A percentile compares a stretch with the other conserved stretches of the same genome.
phyloP scores from a whole-genome alignment of 35 echinoderm and acorn worm species.

The Antedon bifida region DNA sequence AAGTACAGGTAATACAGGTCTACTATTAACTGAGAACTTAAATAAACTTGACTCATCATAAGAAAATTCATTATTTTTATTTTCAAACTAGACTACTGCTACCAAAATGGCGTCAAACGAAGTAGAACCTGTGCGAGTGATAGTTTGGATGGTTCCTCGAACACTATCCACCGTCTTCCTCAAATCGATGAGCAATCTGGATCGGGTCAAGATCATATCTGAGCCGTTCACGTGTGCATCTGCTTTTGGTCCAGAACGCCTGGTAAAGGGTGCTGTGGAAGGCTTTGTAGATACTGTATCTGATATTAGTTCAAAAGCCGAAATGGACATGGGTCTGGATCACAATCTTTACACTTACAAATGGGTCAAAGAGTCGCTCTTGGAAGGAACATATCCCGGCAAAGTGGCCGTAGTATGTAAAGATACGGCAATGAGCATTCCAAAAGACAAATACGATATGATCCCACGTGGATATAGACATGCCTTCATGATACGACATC shows the following conservation, averaged over 20 bases:
- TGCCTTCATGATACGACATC: slow-evolving; percentile 22
- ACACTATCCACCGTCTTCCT: neutral
- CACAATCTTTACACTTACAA: slow-evolving; percentile 3
- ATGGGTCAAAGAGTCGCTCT: slow-evolving; percentile 12
- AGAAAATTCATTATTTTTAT: too few relatives aligned
- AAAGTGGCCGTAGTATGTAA: slow-evolving; percentile 8
- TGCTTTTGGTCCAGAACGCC: neutral
- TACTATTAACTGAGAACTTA: too few relatives aligned
- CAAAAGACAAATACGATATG: neutral
- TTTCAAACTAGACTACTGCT: too few relatives aligned
- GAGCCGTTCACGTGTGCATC: neutral
- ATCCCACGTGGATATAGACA: slow-evolving; percentile 18
- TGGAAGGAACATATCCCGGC: neutral
- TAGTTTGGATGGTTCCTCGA: neutral
- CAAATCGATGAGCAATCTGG: neutral
- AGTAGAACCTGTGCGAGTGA: neutral
- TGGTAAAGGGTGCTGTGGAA: neutral
- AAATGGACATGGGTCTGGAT: neutral
- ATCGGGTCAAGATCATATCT: neutral
- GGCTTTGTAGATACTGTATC: neutral
- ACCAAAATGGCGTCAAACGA: neutral
- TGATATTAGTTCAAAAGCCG: neutral
- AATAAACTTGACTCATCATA: too few relatives aligned
- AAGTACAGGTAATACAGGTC: too few relatives aligned
- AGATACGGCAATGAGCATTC: slow-evolving; percentile 1